A percentile compares a stretch with the other conserved stretches of the same genome.
Evolutionary conservation across 2,113 vertebrate species (phyloP).

Genomic region (Globicephala melas): DNA sequence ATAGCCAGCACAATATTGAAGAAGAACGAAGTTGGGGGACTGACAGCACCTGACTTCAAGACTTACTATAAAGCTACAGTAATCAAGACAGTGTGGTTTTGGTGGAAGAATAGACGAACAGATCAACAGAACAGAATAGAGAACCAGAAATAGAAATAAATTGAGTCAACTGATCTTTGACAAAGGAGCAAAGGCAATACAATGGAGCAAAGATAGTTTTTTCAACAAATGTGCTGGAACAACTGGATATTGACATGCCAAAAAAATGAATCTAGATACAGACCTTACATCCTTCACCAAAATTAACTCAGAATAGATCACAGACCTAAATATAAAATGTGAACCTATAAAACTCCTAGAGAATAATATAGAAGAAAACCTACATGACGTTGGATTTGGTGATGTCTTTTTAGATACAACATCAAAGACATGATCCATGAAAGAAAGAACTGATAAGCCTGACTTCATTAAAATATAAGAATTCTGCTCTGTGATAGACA

Average conservation of each 20-base stretch:
- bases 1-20: background rate
- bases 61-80: background rate
- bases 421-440: background rate
- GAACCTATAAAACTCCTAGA: background rate
- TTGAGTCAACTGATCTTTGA: background rate
- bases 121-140: background rate
- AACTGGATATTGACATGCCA: background rate
- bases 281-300: background rate
- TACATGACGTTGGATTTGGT: background rate
- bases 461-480: background rate
- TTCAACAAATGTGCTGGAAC: background rate
- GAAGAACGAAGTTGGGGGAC: background rate
- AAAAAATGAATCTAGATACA: background rate
- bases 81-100: background rate
- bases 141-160: background rate
- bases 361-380: background rate
- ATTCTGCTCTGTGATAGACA: background rate
- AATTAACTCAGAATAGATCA: background rate
- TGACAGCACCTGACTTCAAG: background rate
- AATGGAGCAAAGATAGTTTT: background rate
- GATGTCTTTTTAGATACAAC: background rate
- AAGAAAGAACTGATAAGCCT: background rate
- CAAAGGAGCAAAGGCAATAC: background rate
- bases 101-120: background rate
- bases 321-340: background rate